These are phyloP conservation scores for Caenorhabditis afra DNA, from an alignment of 2,888 invertebrate genomes.

Conservation along the genomic window DNA sequence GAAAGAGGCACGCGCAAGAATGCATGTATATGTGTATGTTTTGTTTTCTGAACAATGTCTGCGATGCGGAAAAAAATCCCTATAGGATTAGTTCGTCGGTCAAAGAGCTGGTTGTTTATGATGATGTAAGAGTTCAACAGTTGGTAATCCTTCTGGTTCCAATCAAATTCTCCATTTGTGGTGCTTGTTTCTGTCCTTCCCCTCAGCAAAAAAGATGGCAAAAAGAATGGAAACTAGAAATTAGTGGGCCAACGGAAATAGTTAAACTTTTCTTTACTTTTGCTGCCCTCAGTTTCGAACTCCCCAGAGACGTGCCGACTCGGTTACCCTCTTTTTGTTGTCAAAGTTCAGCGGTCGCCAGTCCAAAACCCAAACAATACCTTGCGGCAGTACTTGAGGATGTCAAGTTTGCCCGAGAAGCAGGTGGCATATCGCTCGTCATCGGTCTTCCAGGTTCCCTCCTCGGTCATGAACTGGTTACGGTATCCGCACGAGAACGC, in stretches of 20 bases:
- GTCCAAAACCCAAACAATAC: constrained; percentile 58
- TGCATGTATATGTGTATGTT: constrained; percentile 16
- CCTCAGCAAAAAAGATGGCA: neutral
- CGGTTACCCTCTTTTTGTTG: neutral
- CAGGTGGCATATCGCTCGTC: constrained; percentile 77
- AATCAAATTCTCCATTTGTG: constrained; percentile 24
- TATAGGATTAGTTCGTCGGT: constrained; percentile 29
- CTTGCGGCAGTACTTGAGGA: constrained; percentile 80
- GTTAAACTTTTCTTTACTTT: constrained; percentile 1
- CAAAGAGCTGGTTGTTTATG: constrained; percentile 41
- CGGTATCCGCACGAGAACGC: constrained; percentile 80
- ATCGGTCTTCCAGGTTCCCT: constrained; percentile 78
- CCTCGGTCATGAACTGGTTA: constrained; percentile 77
- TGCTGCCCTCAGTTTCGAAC: constrained; percentile 4
- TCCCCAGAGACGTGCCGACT: neutral
- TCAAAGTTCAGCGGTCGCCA: constrained; percentile 2
- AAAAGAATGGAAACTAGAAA: constrained; percentile 25
- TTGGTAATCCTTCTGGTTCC: constrained; percentile 16
- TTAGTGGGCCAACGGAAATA: constrained; percentile 12
- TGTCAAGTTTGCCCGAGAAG: constrained; percentile 79
- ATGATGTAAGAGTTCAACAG: constrained; percentile 9
- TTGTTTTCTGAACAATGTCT: constrained; percentile 43
- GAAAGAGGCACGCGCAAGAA: constrained; percentile 33
- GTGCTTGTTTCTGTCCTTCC: neutral
- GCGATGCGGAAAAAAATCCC: constrained; percentile 35